phyloP scores from a whole-genome alignment of 2,888 invertebrate genomes.

The Aromia moschata region DNA sequence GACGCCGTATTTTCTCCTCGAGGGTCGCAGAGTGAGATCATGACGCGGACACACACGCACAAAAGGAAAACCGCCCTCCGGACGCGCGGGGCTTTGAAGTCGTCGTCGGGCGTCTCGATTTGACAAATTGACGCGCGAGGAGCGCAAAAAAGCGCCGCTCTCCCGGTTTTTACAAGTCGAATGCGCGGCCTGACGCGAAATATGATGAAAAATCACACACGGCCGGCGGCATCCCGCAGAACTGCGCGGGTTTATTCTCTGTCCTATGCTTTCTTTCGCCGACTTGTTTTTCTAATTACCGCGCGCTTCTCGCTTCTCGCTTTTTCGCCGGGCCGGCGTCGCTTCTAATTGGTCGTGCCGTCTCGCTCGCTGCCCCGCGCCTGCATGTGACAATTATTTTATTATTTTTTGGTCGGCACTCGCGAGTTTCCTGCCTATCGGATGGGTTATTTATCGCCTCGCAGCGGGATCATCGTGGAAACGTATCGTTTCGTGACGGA shows the following conservation, averaged over 20 bases:
- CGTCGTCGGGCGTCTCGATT: conserved; percentile 28
- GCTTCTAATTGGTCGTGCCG: conserved; percentile 43
- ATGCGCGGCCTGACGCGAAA: conserved; percentile 47
- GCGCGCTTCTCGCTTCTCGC: conserved; percentile 46
- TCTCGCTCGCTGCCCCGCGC: conserved; percentile 28
- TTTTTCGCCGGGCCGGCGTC: conserved; percentile 42
- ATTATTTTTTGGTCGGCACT: conserved; percentile 35
- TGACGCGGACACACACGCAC: conserved; percentile 14
- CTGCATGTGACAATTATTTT: conserved; percentile 31
- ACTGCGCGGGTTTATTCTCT: conserved; percentile 59
- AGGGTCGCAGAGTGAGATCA: conserved; percentile 29
- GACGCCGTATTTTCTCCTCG: conserved; percentile 28
- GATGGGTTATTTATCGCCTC: neutral
- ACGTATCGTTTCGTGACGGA: no score
- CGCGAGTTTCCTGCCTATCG: conserved; percentile 29
- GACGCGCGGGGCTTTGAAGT: conserved; percentile 35
- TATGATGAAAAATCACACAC: conserved; percentile 62
- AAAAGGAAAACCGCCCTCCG: conserved; percentile 9
- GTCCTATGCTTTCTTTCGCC: conserved; percentile 48
- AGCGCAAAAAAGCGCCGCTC: conserved; percentile 37
- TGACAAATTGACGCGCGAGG: conserved; percentile 42
- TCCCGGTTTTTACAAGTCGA: conserved; percentile 42
- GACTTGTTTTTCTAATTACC: conserved; percentile 58
- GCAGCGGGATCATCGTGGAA: neutral
- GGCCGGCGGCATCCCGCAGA: conserved; percentile 55